Evolutionary conservation across 2,113 vertebrate species (phyloP), one percentile per base, ranked within the genome.

Genomic region (Bothrops jararaca): DNA sequence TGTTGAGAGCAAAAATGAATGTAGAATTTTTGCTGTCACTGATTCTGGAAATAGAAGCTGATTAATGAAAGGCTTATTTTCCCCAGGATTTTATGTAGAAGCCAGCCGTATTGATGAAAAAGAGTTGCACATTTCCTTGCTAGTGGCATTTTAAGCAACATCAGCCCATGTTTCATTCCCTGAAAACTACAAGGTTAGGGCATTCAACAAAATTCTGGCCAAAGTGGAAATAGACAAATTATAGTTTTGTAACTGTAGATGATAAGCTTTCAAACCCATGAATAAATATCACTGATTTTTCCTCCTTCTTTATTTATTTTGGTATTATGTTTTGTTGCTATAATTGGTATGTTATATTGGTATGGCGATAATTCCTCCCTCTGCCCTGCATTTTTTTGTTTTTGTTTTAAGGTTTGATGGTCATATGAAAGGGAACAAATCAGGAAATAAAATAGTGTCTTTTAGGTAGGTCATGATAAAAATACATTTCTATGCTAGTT

Each of bases 1-100:
- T 58, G 93, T 34, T 92, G 85, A 34, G 56, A 94, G 74, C 85
- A 95, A 2, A 93, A 94, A 50, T 88, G 87, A 91, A 90, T 94
- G 90, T 91, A 57, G 92, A 94, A 50, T 53, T 74, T 22, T 10
- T 13, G 50, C 60, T 80, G 92, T 34, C 80, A 57, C 85, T 52
- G 94, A 90, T 91, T 91, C 92, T 93, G 29, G 93, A 90, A 92
- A 91, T 0, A 24, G 48, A 86, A 8, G 0, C 53, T 96, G 93
- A 92, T 94, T 95, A 93, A 93, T 39, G 56, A 91, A 88, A 92
- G 91, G 54, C 93, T 50, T 87, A 95, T 94, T 94, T 91, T 54
- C 0, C 88, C 56, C 74, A 29, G 54, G 1, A 45, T 90, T 91
- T 53, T 53, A 89, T 74, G 11, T 58, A 88, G 57, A 45, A 93